phyloP scores from a whole-genome alignment of 30 jellyfish, hydroid and myxozoan genomes.

The Aurelia aurita region DNA sequence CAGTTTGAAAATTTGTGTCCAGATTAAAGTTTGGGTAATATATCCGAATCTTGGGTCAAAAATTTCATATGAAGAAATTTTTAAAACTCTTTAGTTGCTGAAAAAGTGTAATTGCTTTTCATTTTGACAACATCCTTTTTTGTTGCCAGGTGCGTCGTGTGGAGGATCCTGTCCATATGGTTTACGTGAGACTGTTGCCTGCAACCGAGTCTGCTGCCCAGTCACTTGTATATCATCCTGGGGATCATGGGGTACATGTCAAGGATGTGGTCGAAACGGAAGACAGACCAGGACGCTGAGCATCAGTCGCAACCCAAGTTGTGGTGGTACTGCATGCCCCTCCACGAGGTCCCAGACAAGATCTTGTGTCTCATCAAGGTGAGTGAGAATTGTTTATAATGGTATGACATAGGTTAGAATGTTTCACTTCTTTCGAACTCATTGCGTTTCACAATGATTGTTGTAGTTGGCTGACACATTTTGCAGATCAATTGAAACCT shows the following conservation, averaged over 20 bases:
- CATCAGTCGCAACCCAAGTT: constrained; percentile 63
- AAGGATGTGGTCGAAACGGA: constrained; percentile 88
- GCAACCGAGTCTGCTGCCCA: constrained; percentile 89
- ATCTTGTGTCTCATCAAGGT: constrained; percentile 76
- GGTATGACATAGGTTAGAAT: too few relatives aligned
- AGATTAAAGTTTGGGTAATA: too few relatives aligned
- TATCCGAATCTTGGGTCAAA: too few relatives aligned
- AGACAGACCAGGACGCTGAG: constrained; percentile 59
- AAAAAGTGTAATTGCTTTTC: too few relatives aligned
- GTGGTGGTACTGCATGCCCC: constrained; percentile 86
- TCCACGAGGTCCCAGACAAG: constrained; percentile 35
- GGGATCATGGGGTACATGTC: constrained; percentile 84
- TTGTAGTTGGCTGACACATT: too few relatives aligned
- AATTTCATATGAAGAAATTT: too few relatives aligned
- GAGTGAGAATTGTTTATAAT: neutral
- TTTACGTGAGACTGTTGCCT: constrained; percentile 44
- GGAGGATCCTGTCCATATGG: constrained; percentile 77
- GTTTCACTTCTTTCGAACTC: too few relatives aligned
- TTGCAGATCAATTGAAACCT: too few relatives aligned
- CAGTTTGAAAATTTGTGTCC: too few relatives aligned
- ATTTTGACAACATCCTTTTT: too few relatives aligned
- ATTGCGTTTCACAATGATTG: too few relatives aligned
- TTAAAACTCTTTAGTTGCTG: too few relatives aligned
- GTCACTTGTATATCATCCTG: constrained; percentile 58
- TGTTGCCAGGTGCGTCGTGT: constrained; percentile 63